Evolutionary conservation across 2,113 vertebrate genomes (phyloP).

Genomic region (Perca flavescens): DNA sequence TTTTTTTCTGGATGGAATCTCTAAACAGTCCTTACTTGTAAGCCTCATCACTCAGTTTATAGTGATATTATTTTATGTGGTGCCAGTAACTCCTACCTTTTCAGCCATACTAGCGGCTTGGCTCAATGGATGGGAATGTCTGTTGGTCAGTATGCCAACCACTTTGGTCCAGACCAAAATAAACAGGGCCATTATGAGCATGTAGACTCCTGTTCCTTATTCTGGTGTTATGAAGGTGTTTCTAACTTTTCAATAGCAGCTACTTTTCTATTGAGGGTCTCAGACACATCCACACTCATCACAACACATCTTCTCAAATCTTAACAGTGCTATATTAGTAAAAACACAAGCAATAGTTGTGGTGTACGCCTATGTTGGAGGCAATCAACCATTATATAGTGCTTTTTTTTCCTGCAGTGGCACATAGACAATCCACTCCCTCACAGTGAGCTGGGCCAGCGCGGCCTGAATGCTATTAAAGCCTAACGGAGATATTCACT

Average conservation of each 20-base stretch:
- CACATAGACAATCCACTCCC: constrained; percentile 54
- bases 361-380: constrained; percentile 30
- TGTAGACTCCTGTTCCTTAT: background rate
- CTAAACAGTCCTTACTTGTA: background rate
- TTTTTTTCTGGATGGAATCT: background rate
- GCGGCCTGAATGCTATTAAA: constrained; percentile 29
- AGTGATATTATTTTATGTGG: background rate
- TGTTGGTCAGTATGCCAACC: background rate
- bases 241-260: background rate
- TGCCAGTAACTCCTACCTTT: background rate
- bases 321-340: constrained; percentile 38
- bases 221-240: constrained; percentile 4
- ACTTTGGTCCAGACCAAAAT: background rate
- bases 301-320: constrained; percentile 23
- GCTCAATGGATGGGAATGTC: background rate
- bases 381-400: constrained; percentile 61
- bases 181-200: too few relatives aligned
- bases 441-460: constrained; percentile 47
- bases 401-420: constrained; percentile 38
- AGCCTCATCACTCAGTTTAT: background rate
- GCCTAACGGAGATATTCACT: constrained; percentile 46
- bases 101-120: background rate
- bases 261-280: background rate
- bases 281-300: background rate
- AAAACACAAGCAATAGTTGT: constrained; percentile 45